Evolutionary conservation across 2,113 vertebrate species (phyloP).

Genomic region (Sarotherodon lohbergeri): DNA sequence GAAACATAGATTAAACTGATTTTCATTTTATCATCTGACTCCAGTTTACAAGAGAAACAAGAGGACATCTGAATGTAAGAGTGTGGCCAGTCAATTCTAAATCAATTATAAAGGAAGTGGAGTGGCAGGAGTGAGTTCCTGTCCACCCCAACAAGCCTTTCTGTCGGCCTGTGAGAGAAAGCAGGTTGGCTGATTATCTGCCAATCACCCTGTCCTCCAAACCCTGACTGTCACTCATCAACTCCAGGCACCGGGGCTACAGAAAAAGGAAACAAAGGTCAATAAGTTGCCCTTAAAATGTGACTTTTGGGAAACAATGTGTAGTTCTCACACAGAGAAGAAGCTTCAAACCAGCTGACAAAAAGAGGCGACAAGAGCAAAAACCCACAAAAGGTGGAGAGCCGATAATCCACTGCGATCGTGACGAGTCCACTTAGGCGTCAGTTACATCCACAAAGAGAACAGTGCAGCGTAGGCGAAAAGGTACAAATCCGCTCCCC

Average conservation of each 20-base stretch:
- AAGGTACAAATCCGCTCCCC: slow-evolving; percentile 6
- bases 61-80: neutral
- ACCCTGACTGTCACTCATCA: slow-evolving; percentile 53
- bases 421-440: slow-evolving; percentile 16
- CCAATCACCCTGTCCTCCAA: slow-evolving; percentile 44
- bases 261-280: neutral
- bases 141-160: neutral
- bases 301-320: neutral
- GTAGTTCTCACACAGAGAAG: neutral
- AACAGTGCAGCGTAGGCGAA: neutral
- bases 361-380: slow-evolving; percentile 2
- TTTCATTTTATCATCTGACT: neutral
- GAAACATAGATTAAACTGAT: neutral
- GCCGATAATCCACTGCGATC: slow-evolving; percentile 44
- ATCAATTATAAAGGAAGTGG: neutral
- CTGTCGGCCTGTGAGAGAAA: slow-evolving; percentile 18
- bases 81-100: neutral
- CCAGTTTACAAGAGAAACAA: neutral
- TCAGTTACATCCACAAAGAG: slow-evolving; percentile 47
- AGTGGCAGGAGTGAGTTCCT: neutral
- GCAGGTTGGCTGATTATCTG: slow-evolving; percentile 31
- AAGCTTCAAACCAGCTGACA: neutral
- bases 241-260: slow-evolving; percentile 54
- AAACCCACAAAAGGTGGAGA: neutral
- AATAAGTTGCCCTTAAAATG: neutral